Percentiles rank a stretch among this genome's conserved stretches.
phyloP scores from a whole-genome alignment of 1,140 invertebrate species.

The Pseudomyrmex flavicornis region DNA sequence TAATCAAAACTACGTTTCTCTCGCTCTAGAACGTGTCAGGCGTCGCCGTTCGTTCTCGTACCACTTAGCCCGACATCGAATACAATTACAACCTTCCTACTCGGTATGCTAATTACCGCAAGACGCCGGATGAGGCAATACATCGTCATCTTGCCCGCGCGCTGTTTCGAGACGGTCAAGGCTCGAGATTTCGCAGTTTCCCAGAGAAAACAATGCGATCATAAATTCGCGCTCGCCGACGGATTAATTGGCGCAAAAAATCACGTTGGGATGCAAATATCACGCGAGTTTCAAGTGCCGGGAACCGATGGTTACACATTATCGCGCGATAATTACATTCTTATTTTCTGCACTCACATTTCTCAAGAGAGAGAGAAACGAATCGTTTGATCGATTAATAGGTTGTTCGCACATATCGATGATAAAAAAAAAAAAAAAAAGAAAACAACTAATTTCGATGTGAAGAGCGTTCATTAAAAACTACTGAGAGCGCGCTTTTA shows the following conservation, averaged over 20 bases:
- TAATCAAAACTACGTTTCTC: constrained; percentile 55
- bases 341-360: not conserved
- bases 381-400: constrained; percentile 2
- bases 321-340: too few relatives aligned
- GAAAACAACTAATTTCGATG: not conserved
- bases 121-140: constrained; percentile 36
- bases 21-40: constrained; percentile 33
- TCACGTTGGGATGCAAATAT: constrained; percentile 37
- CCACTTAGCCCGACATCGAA: constrained; percentile 39
- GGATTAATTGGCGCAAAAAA: constrained; percentile 29
- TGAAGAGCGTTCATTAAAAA: constrained; percentile 21
- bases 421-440: too few relatives aligned
- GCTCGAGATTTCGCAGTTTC: constrained; percentile 26
- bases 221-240: constrained; percentile 1
- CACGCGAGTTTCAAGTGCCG: not conserved
- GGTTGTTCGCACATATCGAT: not conserved
- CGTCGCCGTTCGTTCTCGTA: constrained; percentile 29
- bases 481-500: constrained; percentile 3
- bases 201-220: not conserved
- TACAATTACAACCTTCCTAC: constrained; percentile 19
- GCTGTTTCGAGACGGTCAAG: constrained; percentile 35
- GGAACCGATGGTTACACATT: too few relatives aligned
- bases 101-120: constrained; percentile 47
- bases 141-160: constrained; percentile 25
- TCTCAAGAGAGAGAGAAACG: not conserved